Evolutionary conservation across 2,888 invertebrate genomes (phyloP), one percentile per base, ranked within the genome.

Genomic region (Alentia gelatinosa): DNA sequence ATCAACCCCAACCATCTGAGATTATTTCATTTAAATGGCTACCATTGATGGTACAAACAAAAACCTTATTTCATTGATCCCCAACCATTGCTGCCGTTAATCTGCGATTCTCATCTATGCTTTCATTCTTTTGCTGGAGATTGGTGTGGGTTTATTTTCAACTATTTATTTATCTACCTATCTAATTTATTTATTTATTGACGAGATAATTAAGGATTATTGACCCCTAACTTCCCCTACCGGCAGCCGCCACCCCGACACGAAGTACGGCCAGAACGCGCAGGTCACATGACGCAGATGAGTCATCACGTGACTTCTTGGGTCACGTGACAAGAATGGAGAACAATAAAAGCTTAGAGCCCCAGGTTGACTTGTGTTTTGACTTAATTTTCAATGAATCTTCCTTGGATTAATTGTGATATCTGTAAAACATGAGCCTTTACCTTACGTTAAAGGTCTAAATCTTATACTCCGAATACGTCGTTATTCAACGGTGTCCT

Each of bases 281-380:
- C 56, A 56, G 5, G 56, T 56, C 68, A 68, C 68, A 30, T 68
- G 68, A 68, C 68, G 47, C 47, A 68, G 30, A 68, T 26, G 30
- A 4, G 68, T 26, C 26, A 68, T 68, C 68, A 68, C 68, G 15
- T 68, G 68, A 26, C 26, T 30, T 68, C 26, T 4, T 30, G 12
- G 68, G 30, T 26, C 68, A 68, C 15, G 30, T 30, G 30, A 68
- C 26, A 68, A 30, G 68, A 68, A 68, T 68, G 68, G 68, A 30
- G 33, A 68, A 30, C 30, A 68, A 68, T 68, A 68, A 68, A 68
- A 68, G 68, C 68, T 26, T 68, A 68, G 68, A 68, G 68, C 68
- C 68, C 68, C 33, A 30, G 26, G 1, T 30, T 26, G 68, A 30
- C 30, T 68, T 47, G 7, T 47, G 47, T 47, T 19, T 47, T 47